Evolutionary conservation across 2,797 vertebrate genomes (phyloP).

Genomic region (Danio tinwini): DNA sequence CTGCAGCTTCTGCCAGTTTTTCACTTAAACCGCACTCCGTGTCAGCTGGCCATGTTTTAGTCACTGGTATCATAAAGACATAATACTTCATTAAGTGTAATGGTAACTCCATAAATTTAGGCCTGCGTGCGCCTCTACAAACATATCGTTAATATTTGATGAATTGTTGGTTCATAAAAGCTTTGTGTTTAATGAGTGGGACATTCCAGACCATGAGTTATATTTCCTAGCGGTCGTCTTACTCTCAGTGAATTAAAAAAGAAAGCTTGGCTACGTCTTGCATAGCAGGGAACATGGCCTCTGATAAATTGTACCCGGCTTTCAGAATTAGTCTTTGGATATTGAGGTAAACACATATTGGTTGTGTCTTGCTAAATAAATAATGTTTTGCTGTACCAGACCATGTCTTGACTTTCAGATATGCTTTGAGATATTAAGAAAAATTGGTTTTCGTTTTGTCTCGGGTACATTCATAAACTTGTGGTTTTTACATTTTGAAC

Average conservation of each 20-base stretch:
- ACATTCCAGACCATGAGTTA: constrained; percentile 52
- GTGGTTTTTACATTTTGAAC: background rate
- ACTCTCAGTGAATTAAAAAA: constrained; percentile 63
- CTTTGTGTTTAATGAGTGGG: constrained; percentile 65
- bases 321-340: constrained; percentile 29
- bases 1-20: constrained; percentile 45
- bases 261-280: constrained; percentile 44
- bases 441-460: background rate
- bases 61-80: constrained; percentile 54
- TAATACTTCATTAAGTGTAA: constrained; percentile 63
- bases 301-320: background rate
- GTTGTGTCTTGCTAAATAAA: constrained; percentile 25
- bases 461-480: background rate
- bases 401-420: constrained; percentile 12
- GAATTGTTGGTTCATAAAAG: constrained; percentile 67
- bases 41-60: constrained; percentile 53
- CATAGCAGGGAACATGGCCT: constrained; percentile 43
- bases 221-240: constrained; percentile 60
- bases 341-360: constrained; percentile 28
- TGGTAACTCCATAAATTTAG: constrained; percentile 60
- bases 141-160: constrained; percentile 63
- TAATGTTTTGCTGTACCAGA: constrained; percentile 19
- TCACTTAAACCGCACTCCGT: constrained; percentile 42
- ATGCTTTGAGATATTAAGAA: background rate
- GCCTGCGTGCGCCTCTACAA: constrained; percentile 54